phyloP scores from a whole-genome alignment of 2,797 vertebrate species.

The Anabas testudineus region DNA sequence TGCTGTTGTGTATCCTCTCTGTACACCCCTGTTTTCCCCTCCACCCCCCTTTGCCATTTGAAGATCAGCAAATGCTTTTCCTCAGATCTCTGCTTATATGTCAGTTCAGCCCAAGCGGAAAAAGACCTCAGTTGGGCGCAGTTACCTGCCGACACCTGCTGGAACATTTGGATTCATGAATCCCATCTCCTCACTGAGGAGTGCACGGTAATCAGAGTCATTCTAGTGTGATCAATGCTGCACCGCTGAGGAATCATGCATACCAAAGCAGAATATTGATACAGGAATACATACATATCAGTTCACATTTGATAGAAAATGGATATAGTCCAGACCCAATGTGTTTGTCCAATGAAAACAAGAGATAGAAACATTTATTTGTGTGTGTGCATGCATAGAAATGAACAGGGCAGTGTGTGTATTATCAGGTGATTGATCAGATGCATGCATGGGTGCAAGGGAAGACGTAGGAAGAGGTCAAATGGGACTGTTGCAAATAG shows the following conservation, averaged over 20 bases:
- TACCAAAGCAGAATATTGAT: constrained; percentile 50
- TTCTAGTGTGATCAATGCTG: constrained; percentile 61
- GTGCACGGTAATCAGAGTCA: constrained; percentile 62
- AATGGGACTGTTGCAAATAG: constrained; percentile 83
- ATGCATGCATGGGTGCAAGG: constrained; percentile 72
- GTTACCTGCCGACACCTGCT: constrained; percentile 70
- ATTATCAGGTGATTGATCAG: constrained; percentile 80
- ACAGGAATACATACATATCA: constrained; percentile 47
- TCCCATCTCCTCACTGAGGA: constrained; percentile 52
- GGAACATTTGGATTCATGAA: constrained; percentile 78
- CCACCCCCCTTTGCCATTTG: constrained; percentile 38
- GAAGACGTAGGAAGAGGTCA: constrained; percentile 81
- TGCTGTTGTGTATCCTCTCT: constrained; percentile 43
- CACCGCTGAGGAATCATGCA: constrained; percentile 49
- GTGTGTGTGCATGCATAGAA: constrained; percentile 45
- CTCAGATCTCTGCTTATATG: constrained; percentile 55
- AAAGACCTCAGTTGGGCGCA: constrained; percentile 69
- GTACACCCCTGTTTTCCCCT: constrained; percentile 30
- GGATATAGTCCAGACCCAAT: constrained; percentile 19
- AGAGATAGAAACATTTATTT: constrained; percentile 1
- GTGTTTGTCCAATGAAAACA: constrained; percentile 29
- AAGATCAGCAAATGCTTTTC: constrained; percentile 53
- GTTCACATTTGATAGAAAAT: constrained; percentile 41
- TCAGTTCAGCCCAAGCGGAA: constrained; percentile 63
- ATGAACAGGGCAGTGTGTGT: constrained; percentile 63